These are phyloP conservation scores for Parasteatoda tepidariorum DNA, from an alignment of 1,140 invertebrate genomes.

Conservation along the genomic window DNA sequence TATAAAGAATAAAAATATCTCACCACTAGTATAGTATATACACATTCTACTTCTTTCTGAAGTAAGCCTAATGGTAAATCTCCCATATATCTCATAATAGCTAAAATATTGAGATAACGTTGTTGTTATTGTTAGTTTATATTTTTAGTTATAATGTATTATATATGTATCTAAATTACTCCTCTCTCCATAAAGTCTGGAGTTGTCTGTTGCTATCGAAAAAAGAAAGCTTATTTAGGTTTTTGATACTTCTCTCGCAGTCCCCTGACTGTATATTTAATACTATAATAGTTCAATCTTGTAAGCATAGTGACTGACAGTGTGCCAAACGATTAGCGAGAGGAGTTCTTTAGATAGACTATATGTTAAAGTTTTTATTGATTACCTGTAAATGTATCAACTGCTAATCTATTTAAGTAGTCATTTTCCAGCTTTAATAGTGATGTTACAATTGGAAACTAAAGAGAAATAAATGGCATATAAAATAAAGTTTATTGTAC, in stretches of 20 bases:
- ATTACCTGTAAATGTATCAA: constrained; percentile 51
- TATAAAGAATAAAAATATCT: too few relatives aligned
- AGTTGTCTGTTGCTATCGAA: too few relatives aligned
- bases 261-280: too few relatives aligned
- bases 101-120: constrained; percentile 69
- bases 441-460: constrained; percentile 55
- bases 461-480: too few relatives aligned
- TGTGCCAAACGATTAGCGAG: neutral
- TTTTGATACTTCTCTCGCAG: too few relatives aligned
- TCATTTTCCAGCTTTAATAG: constrained; percentile 46
- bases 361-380: neutral
- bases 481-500: too few relatives aligned
- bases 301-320: too few relatives aligned
- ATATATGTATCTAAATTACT: too few relatives aligned
- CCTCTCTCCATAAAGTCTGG: too few relatives aligned
- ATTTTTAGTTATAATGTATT: neutral
- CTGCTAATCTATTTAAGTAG: constrained; percentile 44
- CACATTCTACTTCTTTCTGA: constrained; percentile 90
- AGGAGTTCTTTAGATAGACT: neutral
- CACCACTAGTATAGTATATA: constrained; percentile 93
- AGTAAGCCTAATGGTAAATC: constrained; percentile 79
- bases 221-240: too few relatives aligned
- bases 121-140: neutral
- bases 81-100: constrained; percentile 94
- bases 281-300: too few relatives aligned